phyloP scores from a whole-genome alignment of 2,113 vertebrate species.

The Zosterops lateralis region DNA sequence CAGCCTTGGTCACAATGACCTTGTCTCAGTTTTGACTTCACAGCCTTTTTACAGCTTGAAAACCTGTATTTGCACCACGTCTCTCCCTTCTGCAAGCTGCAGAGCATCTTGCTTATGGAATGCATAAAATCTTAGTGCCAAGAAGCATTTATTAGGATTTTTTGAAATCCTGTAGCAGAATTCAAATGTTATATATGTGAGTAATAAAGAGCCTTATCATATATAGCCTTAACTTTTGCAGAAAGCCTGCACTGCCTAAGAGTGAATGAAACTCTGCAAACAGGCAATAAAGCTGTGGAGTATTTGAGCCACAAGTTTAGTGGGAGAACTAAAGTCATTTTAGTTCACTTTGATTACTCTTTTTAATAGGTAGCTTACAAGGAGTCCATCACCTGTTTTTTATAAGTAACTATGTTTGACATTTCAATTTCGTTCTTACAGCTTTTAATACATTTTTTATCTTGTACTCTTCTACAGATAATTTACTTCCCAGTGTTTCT shows the following conservation, averaged over 20 bases:
- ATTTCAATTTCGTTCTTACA: conserved; percentile 78
- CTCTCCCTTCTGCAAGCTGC: not conserved
- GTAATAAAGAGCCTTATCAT: not conserved
- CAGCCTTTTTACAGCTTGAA: not conserved
- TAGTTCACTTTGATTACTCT: conserved; percentile 61
- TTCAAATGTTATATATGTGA: not conserved
- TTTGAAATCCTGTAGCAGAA: not conserved
- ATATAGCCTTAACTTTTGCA: not conserved
- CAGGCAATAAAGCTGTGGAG: not conserved
- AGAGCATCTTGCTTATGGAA: not conserved
- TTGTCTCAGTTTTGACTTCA: not conserved
- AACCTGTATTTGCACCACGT: not conserved
- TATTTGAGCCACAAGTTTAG: not conserved
- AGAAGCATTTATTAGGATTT: conserved; percentile 2
- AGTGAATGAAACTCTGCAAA: not conserved
- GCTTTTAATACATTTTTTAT: conserved; percentile 78
- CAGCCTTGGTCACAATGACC: not conserved
- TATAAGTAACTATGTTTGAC: conserved; percentile 76
- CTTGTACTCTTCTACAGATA: conserved; percentile 73
- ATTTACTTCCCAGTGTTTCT: conserved; percentile 74
- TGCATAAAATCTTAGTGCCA: not conserved
- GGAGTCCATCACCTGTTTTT: conserved; percentile 55
- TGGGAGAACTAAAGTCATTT: conserved; percentile 7
- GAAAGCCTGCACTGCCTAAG: not conserved
- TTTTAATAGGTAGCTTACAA: conserved; percentile 33